Base-by-base conservation (phyloP, 2,888 invertebrate genomes). In the Calameuta filiformis region DNA sequence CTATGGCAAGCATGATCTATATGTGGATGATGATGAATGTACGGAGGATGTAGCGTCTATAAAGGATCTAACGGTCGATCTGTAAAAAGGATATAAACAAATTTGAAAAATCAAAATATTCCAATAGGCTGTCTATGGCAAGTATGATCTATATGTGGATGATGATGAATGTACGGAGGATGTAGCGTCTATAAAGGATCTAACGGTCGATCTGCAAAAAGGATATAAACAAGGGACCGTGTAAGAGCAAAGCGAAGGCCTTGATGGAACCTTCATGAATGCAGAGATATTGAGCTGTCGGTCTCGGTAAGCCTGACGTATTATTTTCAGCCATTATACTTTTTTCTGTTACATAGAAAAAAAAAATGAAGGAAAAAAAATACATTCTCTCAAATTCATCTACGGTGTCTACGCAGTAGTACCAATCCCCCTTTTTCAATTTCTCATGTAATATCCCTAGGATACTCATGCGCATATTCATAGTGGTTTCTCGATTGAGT, bases 251-350 rank as follows among this genome's bases (percentile, higher is more conserved):
- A 56, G 56, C 56, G 56, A 23, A 56, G 9, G 56, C 23, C 56
- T 56, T 56, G 6, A 6, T 40, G 23, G 56, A 23, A 56, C 9
- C 56, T 15, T 23, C 56, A 9, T 56, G 56, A 56, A 56, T 56
- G 56, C 15, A 23, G 71, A 9, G 31, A 71, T 33, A 71, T 33
- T 71, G 71, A 71, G 71, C 71, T 34, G 89, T 88, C 89, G 83
- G 79, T 79, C 84, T 85, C 84, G 82, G 81, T 86, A 81, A 83
- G 81, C 81, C 83, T 85, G 87, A 88, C 83, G 86, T 86, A 89
- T 89, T 88, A 87, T 88, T 87, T 87, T 82, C 81, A 80, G 79
- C 83, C 77, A 84, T 85, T 85, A 85, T 86, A 84, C 79, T 77
- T 79, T 76, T 37, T 75, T 69, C 9, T 33, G 31, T 15, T 33